A percentile compares a stretch with the other conserved stretches of the same genome.
phyloP scores from a whole-genome alignment of 2,888 invertebrate species.

The Teleiodes luculella region DNA sequence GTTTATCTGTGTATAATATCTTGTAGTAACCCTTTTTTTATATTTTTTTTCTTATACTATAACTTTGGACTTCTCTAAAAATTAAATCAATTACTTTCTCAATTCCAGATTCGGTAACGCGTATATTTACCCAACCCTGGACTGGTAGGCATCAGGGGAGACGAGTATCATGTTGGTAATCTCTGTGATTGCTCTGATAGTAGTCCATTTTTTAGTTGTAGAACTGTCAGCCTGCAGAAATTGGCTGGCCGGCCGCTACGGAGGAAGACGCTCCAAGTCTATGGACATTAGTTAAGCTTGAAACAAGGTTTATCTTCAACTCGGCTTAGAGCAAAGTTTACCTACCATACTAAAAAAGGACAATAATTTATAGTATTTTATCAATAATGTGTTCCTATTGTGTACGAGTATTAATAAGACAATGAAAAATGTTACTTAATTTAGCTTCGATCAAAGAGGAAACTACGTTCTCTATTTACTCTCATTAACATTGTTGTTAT shows the following conservation, averaged over 20 bases:
- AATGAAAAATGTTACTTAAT: too few relatives aligned
- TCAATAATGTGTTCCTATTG: too few relatives aligned
- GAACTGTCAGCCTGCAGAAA: constrained; percentile 71
- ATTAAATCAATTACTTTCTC: background rate
- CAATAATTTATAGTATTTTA: too few relatives aligned
- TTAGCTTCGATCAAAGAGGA: too few relatives aligned
- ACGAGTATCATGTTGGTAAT: constrained; percentile 78
- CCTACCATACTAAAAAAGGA: background rate
- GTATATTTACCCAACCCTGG: constrained; percentile 86
- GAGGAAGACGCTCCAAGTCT: constrained; percentile 30
- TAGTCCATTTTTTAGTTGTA: constrained; percentile 80
- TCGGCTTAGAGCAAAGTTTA: background rate
- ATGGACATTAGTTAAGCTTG: constrained; percentile 29
- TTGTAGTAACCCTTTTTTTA: too few relatives aligned
- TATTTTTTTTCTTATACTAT: too few relatives aligned
- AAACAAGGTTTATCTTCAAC: background rate
- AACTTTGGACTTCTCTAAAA: background rate
- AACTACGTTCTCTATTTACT: too few relatives aligned
- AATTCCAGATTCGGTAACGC: constrained; percentile 75
- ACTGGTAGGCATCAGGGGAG: constrained; percentile 83
- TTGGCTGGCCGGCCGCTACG: constrained; percentile 36
- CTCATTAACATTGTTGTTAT: too few relatives aligned
- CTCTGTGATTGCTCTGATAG: constrained; percentile 77
- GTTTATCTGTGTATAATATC: too few relatives aligned
- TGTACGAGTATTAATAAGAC: too few relatives aligned